A percentile compares a stretch with the other conserved stretches of the same genome.
Conservation (phyloP, 1,140 invertebrate genomes). For the Pentalonia nigronervosa region DNA sequence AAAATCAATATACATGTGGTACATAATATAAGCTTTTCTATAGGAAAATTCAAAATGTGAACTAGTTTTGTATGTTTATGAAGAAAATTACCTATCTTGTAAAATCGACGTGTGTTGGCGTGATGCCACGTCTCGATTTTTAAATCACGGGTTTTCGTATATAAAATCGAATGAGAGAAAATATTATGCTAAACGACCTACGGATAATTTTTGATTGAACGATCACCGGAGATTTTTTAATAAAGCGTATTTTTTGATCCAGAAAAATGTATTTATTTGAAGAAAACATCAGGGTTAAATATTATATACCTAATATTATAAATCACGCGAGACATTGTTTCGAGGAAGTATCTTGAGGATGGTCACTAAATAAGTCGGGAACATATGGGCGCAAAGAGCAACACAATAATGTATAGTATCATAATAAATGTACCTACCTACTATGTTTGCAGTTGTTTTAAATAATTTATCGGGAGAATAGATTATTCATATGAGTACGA, state of each 20-base stretch:
- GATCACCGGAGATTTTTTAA: not conserved
- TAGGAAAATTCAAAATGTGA: not conserved
- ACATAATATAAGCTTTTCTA: not conserved
- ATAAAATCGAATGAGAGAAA: not conserved
- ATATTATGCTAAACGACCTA: not conserved
- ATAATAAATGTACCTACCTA: not conserved
- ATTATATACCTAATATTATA: not conserved
- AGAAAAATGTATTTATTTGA: not conserved
- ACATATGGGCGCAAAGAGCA: not conserved
- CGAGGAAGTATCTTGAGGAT: not conserved
- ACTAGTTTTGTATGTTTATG: not conserved
- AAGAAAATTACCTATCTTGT: not conserved
- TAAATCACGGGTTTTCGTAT: not conserved
- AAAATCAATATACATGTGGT: not conserved
- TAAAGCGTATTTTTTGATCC: not conserved
- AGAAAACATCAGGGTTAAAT: not conserved
- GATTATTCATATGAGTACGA: not conserved
- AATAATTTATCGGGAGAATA: not conserved
- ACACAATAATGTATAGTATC: not conserved
- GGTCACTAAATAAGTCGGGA: not conserved
- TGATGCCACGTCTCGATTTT: not conserved
- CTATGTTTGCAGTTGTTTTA: not conserved
- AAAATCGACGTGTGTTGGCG: not conserved
- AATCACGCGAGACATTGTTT: not conserved
- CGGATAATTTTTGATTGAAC: not conserved